phyloP scores from a whole-genome alignment of 2,888 invertebrate species.

The Lasius platythorax region DNA sequence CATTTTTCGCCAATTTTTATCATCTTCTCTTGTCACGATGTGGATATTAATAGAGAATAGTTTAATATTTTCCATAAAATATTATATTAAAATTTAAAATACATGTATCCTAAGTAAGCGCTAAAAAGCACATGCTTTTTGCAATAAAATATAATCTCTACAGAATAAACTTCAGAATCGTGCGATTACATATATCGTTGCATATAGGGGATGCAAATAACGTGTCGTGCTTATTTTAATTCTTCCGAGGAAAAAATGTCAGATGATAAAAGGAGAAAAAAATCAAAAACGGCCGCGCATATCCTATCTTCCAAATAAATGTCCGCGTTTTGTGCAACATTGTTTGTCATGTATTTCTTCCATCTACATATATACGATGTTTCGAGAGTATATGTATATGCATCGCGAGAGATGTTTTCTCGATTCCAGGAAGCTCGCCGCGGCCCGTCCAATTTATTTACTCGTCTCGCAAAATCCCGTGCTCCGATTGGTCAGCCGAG shows the following conservation, averaged over 20 bases:
- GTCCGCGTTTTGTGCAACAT: constrained; percentile 27
- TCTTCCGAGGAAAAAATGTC: neutral
- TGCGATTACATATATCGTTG: neutral
- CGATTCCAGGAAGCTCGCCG: constrained; percentile 69
- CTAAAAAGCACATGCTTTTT: neutral
- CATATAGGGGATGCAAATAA: neutral
- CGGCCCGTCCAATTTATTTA: constrained; percentile 74
- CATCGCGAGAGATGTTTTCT: constrained; percentile 55
- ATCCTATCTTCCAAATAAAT: neutral
- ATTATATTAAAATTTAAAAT: neutral
- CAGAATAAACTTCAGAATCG: neutral
- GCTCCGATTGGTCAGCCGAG: constrained; percentile 64
- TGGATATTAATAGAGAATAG: neutral
- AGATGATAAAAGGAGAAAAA: neutral
- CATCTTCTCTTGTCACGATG: neutral
- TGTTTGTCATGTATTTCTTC: neutral
- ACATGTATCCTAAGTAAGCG: neutral
- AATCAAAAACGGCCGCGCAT: too few species aligned
- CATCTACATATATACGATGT: neutral
- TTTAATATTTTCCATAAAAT: neutral
- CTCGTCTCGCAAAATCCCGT: constrained; percentile 67
- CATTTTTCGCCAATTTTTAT: constrained; percentile 5
- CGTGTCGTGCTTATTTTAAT: neutral
- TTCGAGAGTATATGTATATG: neutral
- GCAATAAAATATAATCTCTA: neutral